Conservation (phyloP, 1,140 invertebrate species). For the Trichomalopsis sarcophagae region DNA sequence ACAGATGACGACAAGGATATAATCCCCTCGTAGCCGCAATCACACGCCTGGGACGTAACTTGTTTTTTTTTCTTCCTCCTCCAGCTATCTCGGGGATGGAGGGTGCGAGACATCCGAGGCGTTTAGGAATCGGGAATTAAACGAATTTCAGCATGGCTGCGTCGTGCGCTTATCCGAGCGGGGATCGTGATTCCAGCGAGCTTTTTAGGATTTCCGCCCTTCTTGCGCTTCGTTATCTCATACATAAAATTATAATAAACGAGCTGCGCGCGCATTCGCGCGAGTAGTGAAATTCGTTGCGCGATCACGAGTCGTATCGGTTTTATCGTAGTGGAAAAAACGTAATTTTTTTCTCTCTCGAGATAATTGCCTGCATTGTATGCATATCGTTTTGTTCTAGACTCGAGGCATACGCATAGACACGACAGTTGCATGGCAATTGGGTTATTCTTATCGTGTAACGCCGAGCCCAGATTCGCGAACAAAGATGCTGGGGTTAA, state of each 20-base stretch:
- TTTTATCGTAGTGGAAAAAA: no score
- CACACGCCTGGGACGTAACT: neutral
- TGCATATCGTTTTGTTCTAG: neutral
- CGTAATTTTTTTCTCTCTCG: neutral
- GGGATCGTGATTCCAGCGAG: neutral
- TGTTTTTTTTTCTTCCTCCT: neutral
- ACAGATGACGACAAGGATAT: neutral
- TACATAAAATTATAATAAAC: neutral
- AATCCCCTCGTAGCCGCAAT: neutral
- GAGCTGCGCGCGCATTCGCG: neutral
- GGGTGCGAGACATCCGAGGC: neutral
- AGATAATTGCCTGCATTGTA: neutral
- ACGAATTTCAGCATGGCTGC: slow-evolving; percentile 28
- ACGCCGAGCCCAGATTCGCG: neutral
- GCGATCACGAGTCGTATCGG: no score
- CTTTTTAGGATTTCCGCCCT: neutral
- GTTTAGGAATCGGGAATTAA: slow-evolving; percentile 26
- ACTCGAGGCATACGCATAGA: neutral
- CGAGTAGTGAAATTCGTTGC: neutral
- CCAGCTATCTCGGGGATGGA: neutral
- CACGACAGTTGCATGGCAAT: neutral
- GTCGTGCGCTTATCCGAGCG: neutral
- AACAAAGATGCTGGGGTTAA: neutral
- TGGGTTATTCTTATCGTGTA: no score
- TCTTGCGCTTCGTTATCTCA: neutral